These are phyloP conservation scores for Monarcha castaneiventris DNA, from an alignment of 2,113 vertebrate genomes.

Conservation along the genomic window DNA sequence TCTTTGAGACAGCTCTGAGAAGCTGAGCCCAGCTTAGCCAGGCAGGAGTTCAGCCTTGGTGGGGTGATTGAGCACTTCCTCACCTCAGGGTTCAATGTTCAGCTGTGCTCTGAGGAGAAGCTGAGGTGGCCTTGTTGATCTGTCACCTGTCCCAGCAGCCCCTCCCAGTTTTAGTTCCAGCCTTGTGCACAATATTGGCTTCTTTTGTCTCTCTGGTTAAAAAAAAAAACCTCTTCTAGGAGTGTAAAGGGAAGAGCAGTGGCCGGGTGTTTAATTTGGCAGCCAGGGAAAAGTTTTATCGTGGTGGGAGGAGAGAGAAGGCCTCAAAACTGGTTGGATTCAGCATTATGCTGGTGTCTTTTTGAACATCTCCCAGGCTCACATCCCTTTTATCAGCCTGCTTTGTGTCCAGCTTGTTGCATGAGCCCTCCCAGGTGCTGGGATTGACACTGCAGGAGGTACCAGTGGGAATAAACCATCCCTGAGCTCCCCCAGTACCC, in stretches of 20 bases:
- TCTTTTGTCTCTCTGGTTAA: background rate
- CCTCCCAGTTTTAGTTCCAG: background rate
- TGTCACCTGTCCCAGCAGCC: background rate
- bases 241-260: background rate
- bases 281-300: background rate
- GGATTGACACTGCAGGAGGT: background rate
- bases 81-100: background rate
- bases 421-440: background rate
- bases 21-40: background rate
- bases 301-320: background rate
- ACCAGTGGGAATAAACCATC: background rate
- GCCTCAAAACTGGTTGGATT: background rate
- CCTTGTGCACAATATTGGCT: background rate
- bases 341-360: accelerated
- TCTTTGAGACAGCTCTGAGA: background rate
- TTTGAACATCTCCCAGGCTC: background rate
- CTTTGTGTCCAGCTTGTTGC: background rate
- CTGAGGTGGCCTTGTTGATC: background rate
- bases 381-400: background rate
- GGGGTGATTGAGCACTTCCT: background rate
- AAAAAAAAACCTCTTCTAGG: background rate
- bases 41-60: background rate
- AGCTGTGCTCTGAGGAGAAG: background rate
- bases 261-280: background rate
- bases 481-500: background rate